phyloP scores from a whole-genome alignment of 2,888 invertebrate species.

The Lithophane leautieri region DNA sequence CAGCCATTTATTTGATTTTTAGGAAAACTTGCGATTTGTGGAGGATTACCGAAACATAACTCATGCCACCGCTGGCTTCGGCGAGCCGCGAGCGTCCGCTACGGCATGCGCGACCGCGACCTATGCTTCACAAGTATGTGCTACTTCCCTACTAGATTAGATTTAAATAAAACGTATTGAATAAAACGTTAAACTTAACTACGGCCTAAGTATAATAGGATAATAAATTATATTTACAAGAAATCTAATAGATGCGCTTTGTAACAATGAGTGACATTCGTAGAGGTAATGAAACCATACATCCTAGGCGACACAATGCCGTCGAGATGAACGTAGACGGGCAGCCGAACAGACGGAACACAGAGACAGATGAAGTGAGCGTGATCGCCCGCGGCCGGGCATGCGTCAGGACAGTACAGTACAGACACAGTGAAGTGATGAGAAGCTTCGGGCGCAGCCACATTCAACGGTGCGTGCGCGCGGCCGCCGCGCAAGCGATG shows the following conservation, averaged over 20 bases:
- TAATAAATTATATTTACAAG: slow-evolving; percentile 85
- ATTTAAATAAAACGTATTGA: slow-evolving; percentile 74
- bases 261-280: slow-evolving; percentile 88
- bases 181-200: slow-evolving; percentile 77
- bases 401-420: slow-evolving; percentile 90
- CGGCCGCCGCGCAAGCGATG: slow-evolving; percentile 90
- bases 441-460: slow-evolving; percentile 90
- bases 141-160: slow-evolving; percentile 75
- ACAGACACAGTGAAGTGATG: slow-evolving; percentile 90
- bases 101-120: slow-evolving; percentile 81
- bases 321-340: slow-evolving; percentile 88
- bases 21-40: slow-evolving; percentile 79
- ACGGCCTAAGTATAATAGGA: slow-evolving; percentile 80
- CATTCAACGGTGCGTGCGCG: slow-evolving; percentile 90
- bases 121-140: slow-evolving; percentile 69
- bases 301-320: slow-evolving; percentile 87
- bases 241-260: slow-evolving; percentile 89
- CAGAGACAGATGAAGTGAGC: slow-evolving; percentile 90
- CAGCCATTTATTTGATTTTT: slow-evolving; percentile 84
- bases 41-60: slow-evolving; percentile 77
- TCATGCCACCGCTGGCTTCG: slow-evolving; percentile 76
- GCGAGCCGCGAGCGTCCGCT: slow-evolving; percentile 74
- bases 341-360: slow-evolving; percentile 88
- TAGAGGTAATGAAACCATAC: slow-evolving; percentile 87
- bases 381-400: slow-evolving; percentile 90